Percentiles rank a stretch among this genome's conserved stretches.
Evolutionary conservation across 2,888 invertebrate genomes (phyloP).

Genomic region (Scaptodrosophila latifasciaeformis): DNA sequence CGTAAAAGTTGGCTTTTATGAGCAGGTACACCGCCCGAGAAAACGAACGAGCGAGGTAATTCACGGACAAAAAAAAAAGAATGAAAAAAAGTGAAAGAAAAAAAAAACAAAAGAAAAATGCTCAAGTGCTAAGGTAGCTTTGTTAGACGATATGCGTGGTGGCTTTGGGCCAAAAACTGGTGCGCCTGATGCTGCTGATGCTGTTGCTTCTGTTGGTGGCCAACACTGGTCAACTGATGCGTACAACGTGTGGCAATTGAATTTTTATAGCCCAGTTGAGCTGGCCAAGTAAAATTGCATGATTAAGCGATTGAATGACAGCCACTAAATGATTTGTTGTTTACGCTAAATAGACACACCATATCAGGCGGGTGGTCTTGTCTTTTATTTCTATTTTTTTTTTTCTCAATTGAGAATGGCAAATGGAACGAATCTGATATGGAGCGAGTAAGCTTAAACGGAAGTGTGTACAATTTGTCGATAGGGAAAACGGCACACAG

Average conservation of each 20-base stretch:
- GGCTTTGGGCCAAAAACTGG: no score
- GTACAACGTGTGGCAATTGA: constrained; percentile 18
- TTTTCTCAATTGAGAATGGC: constrained; percentile 1
- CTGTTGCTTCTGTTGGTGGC: no score
- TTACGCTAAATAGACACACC: constrained; percentile 18
- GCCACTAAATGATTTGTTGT: constrained; percentile 67
- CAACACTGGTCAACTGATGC: constrained; percentile 47
- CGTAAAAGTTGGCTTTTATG: no score
- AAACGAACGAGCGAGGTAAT: no score
- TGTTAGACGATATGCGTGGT: no score
- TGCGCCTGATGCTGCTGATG: no score
- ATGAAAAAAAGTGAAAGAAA: no score
- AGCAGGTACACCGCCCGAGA: neutral
- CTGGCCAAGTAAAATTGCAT: constrained; percentile 6
- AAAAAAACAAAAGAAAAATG: no score
- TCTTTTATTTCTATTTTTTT: no score
- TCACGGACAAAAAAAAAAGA: neutral
- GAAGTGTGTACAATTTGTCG: constrained; percentile 56
- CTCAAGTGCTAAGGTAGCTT: no score
- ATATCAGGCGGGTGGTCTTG: no score
- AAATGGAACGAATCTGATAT: constrained; percentile 1
- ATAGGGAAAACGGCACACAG: neutral
- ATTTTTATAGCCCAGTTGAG: constrained; percentile 55
- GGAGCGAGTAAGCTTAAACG: constrained; percentile 45
- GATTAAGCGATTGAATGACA: constrained; percentile 59